Evolutionary conservation across 2,888 invertebrate species (phyloP).

Genomic region (Orthonevra nobilis): DNA sequence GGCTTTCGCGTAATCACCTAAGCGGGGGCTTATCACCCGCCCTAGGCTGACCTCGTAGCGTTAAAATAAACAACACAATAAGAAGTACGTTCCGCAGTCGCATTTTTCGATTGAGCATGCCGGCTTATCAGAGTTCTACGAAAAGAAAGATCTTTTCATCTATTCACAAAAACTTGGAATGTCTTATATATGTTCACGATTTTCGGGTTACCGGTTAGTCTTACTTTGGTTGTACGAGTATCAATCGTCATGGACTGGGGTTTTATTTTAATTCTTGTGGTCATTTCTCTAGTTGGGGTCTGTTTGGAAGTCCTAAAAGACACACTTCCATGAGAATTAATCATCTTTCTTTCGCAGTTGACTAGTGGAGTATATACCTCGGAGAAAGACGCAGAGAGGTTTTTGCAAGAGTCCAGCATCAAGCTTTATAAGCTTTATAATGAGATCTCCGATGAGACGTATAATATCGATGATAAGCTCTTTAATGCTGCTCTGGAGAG

Average conservation of each 20-base stretch:
- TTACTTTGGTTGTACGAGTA: neutral
- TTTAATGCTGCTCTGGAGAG: slow-evolving; percentile 75
- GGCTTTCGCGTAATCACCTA: too few relatives aligned
- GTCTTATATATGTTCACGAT: too few relatives aligned
- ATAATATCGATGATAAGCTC: slow-evolving; percentile 75
- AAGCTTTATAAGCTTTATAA: slow-evolving; percentile 75
- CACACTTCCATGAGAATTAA: neutral
- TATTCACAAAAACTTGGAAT: too few relatives aligned
- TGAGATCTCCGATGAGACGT: slow-evolving; percentile 76
- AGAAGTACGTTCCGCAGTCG: too few relatives aligned
- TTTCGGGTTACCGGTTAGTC: neutral
- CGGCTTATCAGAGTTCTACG: too few relatives aligned
- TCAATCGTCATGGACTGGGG: slow-evolving; percentile 26
- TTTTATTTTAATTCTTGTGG: slow-evolving; percentile 5
- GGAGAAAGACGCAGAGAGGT: slow-evolving; percentile 74
- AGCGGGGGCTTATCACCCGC: too few relatives aligned
- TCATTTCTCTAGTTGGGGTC: slow-evolving; percentile 24
- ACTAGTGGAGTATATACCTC: slow-evolving; percentile 60
- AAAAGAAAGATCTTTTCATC: too few relatives aligned
- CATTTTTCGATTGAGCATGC: too few relatives aligned
- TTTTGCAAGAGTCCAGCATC: slow-evolving; percentile 74
- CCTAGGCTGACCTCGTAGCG: too few relatives aligned
- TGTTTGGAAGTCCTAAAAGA: slow-evolving; percentile 1
- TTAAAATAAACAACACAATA: too few relatives aligned
- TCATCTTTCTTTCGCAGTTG: neutral